Evolutionary conservation across 1,140 invertebrate species (phyloP).

Genomic region (Myzus persicae): DNA sequence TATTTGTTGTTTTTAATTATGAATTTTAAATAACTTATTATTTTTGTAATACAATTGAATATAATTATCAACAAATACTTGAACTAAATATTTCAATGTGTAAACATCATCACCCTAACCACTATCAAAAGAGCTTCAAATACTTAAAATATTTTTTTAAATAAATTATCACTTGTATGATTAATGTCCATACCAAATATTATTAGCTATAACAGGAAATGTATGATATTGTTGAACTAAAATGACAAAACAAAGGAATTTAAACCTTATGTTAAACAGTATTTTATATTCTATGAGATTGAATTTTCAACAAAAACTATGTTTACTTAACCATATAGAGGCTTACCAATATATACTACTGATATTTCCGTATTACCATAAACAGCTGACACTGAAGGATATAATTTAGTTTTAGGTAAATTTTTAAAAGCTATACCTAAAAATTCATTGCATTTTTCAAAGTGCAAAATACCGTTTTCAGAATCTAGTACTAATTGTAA

Average conservation of each 20-base stretch:
- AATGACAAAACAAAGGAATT: background rate
- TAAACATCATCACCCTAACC: background rate
- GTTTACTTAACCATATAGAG: conserved; percentile 84
- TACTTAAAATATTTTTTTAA: background rate
- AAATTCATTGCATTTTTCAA: conserved; percentile 99
- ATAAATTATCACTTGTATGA: background rate
- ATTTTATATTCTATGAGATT: conserved; percentile 13
- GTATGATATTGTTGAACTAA: background rate
- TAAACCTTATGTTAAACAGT: background rate
- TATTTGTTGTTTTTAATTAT: background rate
- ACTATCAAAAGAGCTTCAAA: background rate
- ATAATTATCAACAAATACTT: background rate
- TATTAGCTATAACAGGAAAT: background rate
- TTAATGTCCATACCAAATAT: background rate
- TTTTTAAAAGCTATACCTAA: conserved; percentile 96
- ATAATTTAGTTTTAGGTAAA: conserved; percentile 87
- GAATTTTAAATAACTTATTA: background rate
- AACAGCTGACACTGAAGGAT: conserved; percentile 95
- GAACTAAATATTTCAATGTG: background rate
- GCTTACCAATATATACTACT: conserved; percentile 97
- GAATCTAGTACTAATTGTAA: conserved; percentile 97
- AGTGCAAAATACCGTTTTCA: conserved; percentile 95
- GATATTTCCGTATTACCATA: conserved; percentile 99
- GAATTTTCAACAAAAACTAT: background rate
- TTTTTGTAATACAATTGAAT: background rate